Evolutionary conservation across 2,888 invertebrate genomes (phyloP), one percentile per base, ranked within the genome.

Genomic region (Xylota sylvarum): DNA sequence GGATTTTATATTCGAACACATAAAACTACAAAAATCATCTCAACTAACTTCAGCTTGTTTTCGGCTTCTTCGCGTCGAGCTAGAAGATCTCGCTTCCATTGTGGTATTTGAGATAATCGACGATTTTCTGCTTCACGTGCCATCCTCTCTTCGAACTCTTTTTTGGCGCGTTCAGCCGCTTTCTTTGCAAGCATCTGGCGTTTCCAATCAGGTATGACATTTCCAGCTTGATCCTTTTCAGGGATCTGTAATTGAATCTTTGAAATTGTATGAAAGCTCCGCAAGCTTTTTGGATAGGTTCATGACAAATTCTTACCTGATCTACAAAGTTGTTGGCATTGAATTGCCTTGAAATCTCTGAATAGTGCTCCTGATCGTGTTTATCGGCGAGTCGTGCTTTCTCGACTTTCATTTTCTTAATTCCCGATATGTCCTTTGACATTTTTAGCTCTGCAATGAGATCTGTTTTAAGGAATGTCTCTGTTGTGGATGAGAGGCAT

Each of bases 161-260:
- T 97, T 88, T 97, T 95, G 9, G 98, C 98, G 89, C 97, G 96
- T 92, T 98, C 98, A 0, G 98, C 98, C 0, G 98, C 97, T 91
- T 98, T 97, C 90, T 97, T 96, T 2, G 98, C 98, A 92, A 98
- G 92, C 97, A 98, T 98, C 93, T 98, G 98, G 10, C 98, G 94
- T 92, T 98, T 98, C 98, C 98, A 98, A 27, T 96, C 96, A 12
- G 98, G 98, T 90, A 98, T 97, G 50, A 96, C 94, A 90, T 97
- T 97, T 0, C 98, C 98, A 6, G 97, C 95, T 65, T 95, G 95
- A 92, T 98, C 98, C 87, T 96, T 95, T 91, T 97, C 97, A 9
- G 98, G 98, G 89, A 98, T 96, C 96, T 98, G 94, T 37, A 91
- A 91, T 89, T 90, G 91, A 88, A 92, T 90, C 92, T 92, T 91